Percentiles rank a stretch among this genome's conserved stretches.
These are phyloP conservation scores for Lysandra coridon DNA, from an alignment of 2,888 invertebrate genomes.

Conservation along the genomic window DNA sequence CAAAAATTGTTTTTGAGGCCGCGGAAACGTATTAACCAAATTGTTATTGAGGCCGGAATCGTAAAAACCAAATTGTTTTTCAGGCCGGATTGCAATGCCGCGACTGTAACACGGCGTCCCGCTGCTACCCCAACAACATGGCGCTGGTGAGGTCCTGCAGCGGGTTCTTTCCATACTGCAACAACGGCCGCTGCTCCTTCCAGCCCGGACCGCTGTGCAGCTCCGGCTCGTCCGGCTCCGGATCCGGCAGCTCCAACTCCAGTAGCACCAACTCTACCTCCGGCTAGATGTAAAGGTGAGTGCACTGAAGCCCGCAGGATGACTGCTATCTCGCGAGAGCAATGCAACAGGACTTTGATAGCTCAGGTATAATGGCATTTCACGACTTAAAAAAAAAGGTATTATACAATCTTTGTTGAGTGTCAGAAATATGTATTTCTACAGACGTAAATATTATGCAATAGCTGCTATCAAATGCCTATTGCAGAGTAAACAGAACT, in stretches of 20 bases:
- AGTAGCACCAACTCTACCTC: background rate
- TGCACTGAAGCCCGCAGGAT: background rate
- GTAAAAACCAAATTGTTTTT: background rate
- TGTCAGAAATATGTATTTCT: too few species aligned
- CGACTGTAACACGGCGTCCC: conserved; percentile 49
- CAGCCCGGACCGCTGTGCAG: conserved; percentile 43
- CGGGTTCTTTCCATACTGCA: conserved; percentile 52
- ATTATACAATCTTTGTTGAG: background rate
- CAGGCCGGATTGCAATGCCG: conserved; percentile 46
- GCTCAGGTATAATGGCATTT: background rate
- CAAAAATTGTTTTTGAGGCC: too few species aligned
- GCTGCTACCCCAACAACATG: conserved; percentile 49
- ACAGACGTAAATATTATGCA: too few species aligned
- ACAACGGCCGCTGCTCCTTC: conserved; percentile 57
- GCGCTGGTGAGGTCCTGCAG: conserved; percentile 51
- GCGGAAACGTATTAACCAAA: too few species aligned
- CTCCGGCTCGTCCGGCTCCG: background rate
- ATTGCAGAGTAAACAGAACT: too few species aligned
- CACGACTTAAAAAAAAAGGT: background rate
- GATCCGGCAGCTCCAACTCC: background rate
- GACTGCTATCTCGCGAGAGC: background rate
- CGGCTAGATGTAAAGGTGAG: background rate
- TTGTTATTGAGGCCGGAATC: too few species aligned
- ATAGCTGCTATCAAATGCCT: too few species aligned
- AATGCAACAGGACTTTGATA: background rate